Evolutionary conservation across 2,113 vertebrate genomes (phyloP), one percentile per base, ranked within the genome.

Genomic region (Puffinus mauretanicus): DNA sequence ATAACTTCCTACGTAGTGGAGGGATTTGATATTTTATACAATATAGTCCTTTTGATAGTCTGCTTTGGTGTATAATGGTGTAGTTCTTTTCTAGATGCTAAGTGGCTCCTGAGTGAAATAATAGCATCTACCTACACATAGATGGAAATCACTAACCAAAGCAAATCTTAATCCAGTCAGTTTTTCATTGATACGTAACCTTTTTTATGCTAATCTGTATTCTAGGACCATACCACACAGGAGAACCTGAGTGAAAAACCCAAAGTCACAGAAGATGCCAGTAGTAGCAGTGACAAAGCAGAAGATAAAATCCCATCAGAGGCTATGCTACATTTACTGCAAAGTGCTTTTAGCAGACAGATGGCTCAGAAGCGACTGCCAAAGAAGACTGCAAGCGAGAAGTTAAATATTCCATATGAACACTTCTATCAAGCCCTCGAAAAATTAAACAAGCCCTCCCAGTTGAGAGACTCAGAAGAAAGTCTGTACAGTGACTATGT

Each of bases 401-500:
- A 96, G 96, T 94, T 71, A 92, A 95, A 89, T 69, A 98, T 99
- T 86, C 98, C 99, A 1, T 98, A 98, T 1, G 97, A 99, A 94
- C 98, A 98, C 94, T 98, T 99, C 96, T 99, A 99, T 60, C 97
- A 98, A 97, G 99, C 99, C 60, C 98, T 99, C 51, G 98, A 99
- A 95, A 98, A 98, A 94, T 95, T 99, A 95, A 99, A 99, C 97
- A 98, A 98, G 96, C 98, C 98, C 62, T 97, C 97, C 18, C 96
- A 97, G 83, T 30, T 97, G 40, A 97, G 94, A 62, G 98, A 98
- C 94, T 96, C 98, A 0, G 98, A 98, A 77, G 98, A 99, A 96
- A 99, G 92, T 80, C 96, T 99, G 67, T 99, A 99, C 93, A 99
- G 97, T 73, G 99, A 99, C 98, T 99, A 99, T 42, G 98, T 98